phyloP scores from a whole-genome alignment of 1,140 invertebrate genomes.

The Drosophila paulistorum region DNA sequence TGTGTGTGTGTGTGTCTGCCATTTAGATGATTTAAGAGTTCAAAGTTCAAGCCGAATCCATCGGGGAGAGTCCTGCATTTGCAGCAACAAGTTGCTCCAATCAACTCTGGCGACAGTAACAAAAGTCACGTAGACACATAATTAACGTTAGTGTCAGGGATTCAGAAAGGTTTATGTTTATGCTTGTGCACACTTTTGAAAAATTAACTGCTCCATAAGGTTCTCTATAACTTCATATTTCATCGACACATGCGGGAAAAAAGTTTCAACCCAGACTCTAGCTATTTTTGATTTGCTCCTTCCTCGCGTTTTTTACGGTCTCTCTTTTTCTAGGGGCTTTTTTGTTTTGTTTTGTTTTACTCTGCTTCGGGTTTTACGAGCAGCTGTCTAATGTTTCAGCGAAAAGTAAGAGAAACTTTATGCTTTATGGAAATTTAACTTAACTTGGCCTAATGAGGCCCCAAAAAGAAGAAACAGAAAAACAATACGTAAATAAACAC shows the following conservation, averaged over 20 bases:
- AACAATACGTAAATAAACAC: conserved; percentile 19
- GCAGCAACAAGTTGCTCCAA: conserved; percentile 47
- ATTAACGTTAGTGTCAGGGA: conserved; percentile 53
- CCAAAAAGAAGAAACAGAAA: conserved; percentile 7
- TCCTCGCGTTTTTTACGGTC: conserved; percentile 35
- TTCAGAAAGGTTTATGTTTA: not conserved
- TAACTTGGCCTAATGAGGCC: conserved; percentile 70
- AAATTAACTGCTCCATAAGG: conserved; percentile 58
- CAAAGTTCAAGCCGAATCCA: conserved; percentile 47
- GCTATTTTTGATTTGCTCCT: conserved; percentile 20
- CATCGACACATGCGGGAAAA: conserved; percentile 50
- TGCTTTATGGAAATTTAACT: conserved; percentile 78
- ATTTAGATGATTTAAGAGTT: conserved; percentile 69
- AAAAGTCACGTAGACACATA: conserved; percentile 62
- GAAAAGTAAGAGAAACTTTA: conserved; percentile 43
- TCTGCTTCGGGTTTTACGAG: conserved; percentile 64
- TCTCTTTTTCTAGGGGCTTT: conserved; percentile 41
- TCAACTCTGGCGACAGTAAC: conserved; percentile 18
- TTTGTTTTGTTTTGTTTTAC: conserved; percentile 58
- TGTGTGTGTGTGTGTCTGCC: conserved; percentile 41
- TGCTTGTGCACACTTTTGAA: conserved; percentile 19
- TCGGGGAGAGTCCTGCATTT: not conserved
- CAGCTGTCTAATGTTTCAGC: conserved; percentile 57
- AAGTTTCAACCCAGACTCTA: conserved; percentile 47
- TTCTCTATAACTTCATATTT: conserved; percentile 61